Evolutionary conservation across 2,113 vertebrate species (phyloP).

Genomic region (Stictonetta naevosa): DNA sequence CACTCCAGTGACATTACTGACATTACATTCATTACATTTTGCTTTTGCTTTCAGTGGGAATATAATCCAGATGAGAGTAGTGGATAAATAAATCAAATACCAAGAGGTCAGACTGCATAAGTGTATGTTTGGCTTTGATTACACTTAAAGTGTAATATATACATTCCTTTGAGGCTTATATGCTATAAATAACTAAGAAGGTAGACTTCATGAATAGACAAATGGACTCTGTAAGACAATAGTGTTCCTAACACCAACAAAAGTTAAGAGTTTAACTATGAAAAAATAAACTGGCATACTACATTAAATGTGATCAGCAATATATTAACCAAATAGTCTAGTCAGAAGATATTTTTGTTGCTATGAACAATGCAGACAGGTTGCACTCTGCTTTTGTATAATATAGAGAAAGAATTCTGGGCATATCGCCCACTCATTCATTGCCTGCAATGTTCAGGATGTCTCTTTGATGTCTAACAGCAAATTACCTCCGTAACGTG

Average conservation of each 20-base stretch:
- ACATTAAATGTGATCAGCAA: background rate
- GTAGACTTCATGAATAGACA: background rate
- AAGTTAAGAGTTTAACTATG: background rate
- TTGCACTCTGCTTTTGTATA: background rate
- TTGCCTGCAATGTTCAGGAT: background rate
- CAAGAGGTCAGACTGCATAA: background rate
- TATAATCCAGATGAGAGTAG: background rate
- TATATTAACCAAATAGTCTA: background rate
- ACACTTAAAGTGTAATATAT: background rate
- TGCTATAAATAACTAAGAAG: background rate
- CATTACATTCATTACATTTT: background rate
- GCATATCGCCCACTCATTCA: background rate
- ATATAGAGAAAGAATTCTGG: constrained; percentile 19
- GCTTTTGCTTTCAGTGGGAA: background rate
- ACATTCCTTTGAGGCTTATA: background rate
- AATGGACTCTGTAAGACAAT: background rate
- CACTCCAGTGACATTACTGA: background rate
- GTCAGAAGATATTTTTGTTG: background rate
- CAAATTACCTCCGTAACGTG: constrained; percentile 13
- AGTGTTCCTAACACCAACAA: background rate
- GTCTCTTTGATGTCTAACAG: background rate
- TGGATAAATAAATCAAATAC: background rate
- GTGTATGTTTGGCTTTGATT: background rate
- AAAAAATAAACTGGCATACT: background rate
- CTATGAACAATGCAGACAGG: background rate